Base-by-base conservation (phyloP, 2,113 vertebrate genomes). In the Chlamydotis undulata region DNA sequence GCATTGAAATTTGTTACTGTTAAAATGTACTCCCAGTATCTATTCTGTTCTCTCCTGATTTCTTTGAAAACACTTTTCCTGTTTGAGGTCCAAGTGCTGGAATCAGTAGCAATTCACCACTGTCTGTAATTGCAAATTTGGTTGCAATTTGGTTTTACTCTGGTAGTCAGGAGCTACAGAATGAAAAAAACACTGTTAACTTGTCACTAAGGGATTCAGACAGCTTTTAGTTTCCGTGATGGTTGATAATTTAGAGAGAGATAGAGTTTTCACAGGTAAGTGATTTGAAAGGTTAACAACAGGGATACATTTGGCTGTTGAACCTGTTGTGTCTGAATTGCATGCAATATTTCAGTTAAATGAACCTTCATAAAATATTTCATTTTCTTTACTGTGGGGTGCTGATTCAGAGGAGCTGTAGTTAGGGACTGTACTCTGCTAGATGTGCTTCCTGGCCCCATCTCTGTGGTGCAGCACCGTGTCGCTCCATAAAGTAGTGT, bases 401-500 rank as follows among this genome's bases (percentile, higher is more conserved):
- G 14, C 57, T 68, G 79, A 35, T 25, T 52, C 39, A 17, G 55
- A 43, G 59, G 57, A 84, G 45, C 52, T 84, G 73, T 19, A 28
- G 64, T 33, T 19, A 39, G 50, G 57, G 68, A 5, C 59, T 4
- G 10, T 33, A 8, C 9, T 28, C 13, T 25, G 28, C 23, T 14
- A 13, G 53, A 49, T 39, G 19, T 14, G 11, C 13, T n/a, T 59
- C n/a, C 47, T 61, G 52, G 14, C 56, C 19, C 18, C 41, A 12
- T 14, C 41, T 31, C 73, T 28, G 3, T 39, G 24, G 37, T 43
- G 28, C 63, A 75, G 50, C 60, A 24, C 9, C 4, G n/a, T 14
- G 24, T 37, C 1, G 0, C 33, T 61, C 56, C 26, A 16, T 7
- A 6, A n/a, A 37, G 16, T 29, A 28, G 14, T 1, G 2, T 17